Evolutionary conservation across 2,888 invertebrate genomes (phyloP), one percentile per base, ranked within the genome.

Genomic region (Andrena dorsata): DNA sequence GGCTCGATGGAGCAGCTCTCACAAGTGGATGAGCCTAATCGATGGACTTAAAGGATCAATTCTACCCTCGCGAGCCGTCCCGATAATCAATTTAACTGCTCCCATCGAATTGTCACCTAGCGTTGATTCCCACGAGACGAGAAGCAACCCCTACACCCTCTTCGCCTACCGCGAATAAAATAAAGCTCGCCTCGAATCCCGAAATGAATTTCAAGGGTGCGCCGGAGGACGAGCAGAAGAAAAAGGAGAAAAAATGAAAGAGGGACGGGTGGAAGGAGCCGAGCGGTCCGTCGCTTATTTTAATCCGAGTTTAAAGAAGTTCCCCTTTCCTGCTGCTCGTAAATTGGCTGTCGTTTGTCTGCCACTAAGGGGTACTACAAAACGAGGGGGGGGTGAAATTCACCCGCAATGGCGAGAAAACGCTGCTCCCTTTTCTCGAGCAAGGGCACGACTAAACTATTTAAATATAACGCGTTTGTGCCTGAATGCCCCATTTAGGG

Each of bases 311-410:
- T 92, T 93, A 90, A 91, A 92, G 88, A 90, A 92, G 89, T 90
- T 89, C 82, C 86, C 83, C 82, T 86, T 87, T 88, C 63, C 83
- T 61, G 79, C 77, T 80, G 82, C 83, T 83, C 85, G 89, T 85
- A 93, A 93, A 93, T 93, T 93, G 92, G 91, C 93, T 89, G 90
- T 93, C 93, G 91, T 93, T 93, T 93, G 92, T 90, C 88, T 85
- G 85, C 72, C 78, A 76, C 77, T 72, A 71, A 80, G 71, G 71
- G 79, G 35, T 32, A 32, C 66, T 35, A 56, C 35, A 70, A 8
- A 47, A 41, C 10, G 2, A 35, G 35, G 8, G 53, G 68, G 68
- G 74, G 72, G 41, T 58, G 76, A 71, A 53, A 60, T 26, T 47
- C 70, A 70, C 77, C 70, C 68, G 64, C 23, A 61, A 6, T 28